These are phyloP conservation scores for Caradrina kadenii DNA, from an alignment of 2,888 invertebrate genomes.

Conservation along the genomic window DNA sequence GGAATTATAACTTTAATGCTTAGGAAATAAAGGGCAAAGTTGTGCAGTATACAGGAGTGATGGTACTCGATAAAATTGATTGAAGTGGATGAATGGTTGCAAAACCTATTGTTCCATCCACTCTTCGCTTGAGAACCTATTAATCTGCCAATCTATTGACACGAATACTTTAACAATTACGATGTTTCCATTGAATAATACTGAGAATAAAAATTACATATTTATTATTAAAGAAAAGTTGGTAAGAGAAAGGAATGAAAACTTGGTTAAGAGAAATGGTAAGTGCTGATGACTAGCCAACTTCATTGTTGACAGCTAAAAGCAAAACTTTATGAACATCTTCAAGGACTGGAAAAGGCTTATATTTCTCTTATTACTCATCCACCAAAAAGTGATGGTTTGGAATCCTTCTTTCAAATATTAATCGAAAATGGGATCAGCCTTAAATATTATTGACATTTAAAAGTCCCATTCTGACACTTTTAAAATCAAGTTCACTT, in stretches of 20 bases:
- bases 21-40: constrained; percentile 9
- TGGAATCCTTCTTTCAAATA: not conserved
- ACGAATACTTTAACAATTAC: constrained; percentile 21
- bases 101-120: constrained; percentile 47
- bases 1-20: constrained; percentile 20
- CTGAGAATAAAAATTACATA: not conserved
- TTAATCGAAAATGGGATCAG: not conserved
- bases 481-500: not conserved
- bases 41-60: not conserved
- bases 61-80: constrained; percentile 50
- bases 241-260: not conserved
- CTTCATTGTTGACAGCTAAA: not conserved
- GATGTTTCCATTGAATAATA: constrained; percentile 7
- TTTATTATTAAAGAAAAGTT: not conserved
- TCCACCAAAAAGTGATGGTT: not conserved
- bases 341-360: not conserved
- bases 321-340: not conserved
- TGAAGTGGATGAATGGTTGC: constrained; percentile 56
- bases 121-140: constrained; percentile 44
- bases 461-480: not conserved
- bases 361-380: not conserved
- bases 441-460: not conserved
- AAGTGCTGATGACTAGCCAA: not conserved
- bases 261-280: constrained; percentile 15
- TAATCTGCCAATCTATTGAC: constrained; percentile 32